These are phyloP conservation scores for Oncopodura yosiiana DNA, from an alignment of 1,140 invertebrate genomes.

Conservation along the genomic window DNA sequence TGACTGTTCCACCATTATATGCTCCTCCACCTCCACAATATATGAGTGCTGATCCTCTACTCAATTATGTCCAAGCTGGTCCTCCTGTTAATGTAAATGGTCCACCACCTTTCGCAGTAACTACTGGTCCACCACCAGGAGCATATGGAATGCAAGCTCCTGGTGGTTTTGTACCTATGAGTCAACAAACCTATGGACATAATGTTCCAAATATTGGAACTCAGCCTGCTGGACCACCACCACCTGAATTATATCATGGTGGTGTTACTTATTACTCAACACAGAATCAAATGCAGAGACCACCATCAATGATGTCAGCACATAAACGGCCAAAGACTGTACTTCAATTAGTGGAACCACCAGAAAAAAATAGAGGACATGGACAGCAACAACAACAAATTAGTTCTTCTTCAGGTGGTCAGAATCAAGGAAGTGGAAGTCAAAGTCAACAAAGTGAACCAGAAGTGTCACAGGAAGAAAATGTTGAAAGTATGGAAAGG, in stretches of 20 bases:
- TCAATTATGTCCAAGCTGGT: too few relatives aligned
- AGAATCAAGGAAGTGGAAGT: constrained; percentile 30
- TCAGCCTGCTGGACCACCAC: constrained; percentile 39
- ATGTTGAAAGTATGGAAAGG: too few relatives aligned
- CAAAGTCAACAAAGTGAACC: constrained; percentile 30
- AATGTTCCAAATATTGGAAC: background rate
- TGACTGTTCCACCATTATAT: too few relatives aligned
- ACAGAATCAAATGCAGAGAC: constrained; percentile 41
- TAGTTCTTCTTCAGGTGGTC: constrained; percentile 21
- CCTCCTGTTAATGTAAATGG: too few relatives aligned
- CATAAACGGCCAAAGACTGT: constrained; percentile 48
- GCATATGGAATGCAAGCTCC: too few relatives aligned
- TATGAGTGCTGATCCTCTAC: constrained; percentile 4
- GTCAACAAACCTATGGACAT: too few relatives aligned
- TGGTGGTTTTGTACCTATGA: too few relatives aligned
- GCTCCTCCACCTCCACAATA: too few relatives aligned
- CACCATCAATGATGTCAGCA: constrained; percentile 36
- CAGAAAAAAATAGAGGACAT: constrained; percentile 39
- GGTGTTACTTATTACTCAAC: constrained; percentile 51
- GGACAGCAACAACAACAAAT: constrained; percentile 22
- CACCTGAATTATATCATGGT: constrained; percentile 49
- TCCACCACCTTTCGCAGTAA: too few relatives aligned
- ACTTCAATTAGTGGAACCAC: constrained; percentile 52
- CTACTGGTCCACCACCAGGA: too few relatives aligned
- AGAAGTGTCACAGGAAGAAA: constrained; percentile 26